Percentiles rank a stretch among this genome's conserved stretches.
Conservation (phyloP, 1,140 invertebrate species). For the Diuraphis noxia region DNA sequence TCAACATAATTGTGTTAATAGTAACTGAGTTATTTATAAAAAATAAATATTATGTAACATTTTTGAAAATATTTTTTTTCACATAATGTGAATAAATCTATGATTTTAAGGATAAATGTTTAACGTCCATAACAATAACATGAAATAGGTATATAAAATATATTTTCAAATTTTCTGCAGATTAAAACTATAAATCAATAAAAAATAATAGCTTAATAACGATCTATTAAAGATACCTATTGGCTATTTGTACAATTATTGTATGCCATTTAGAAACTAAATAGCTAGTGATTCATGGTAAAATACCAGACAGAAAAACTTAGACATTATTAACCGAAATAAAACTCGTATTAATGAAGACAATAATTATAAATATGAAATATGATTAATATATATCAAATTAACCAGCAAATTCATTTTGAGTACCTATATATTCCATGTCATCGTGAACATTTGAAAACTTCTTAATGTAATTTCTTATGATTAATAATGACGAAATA, state of each 20-base stretch:
- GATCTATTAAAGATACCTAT: not conserved
- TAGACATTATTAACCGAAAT: not conserved
- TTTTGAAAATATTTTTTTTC: too few relatives aligned
- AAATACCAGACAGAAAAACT: not conserved
- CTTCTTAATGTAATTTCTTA: not conserved
- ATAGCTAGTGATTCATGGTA: not conserved
- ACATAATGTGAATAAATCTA: too few relatives aligned
- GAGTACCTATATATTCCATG: not conserved
- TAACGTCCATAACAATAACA: too few relatives aligned
- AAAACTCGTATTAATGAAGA: not conserved
- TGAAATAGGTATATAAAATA: too few relatives aligned
- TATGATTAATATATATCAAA: not conserved
- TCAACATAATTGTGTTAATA: not conserved
- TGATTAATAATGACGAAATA: not conserved
- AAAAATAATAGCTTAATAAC: not conserved
- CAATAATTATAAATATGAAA: conserved; percentile 1
- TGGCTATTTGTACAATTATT: not conserved
- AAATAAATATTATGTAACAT: not conserved
- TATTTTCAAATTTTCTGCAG: too few relatives aligned
- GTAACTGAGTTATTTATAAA: not conserved
- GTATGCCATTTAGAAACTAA: not conserved
- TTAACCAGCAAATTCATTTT: not conserved
- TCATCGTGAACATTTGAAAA: not conserved
- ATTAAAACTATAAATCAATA: too few relatives aligned
- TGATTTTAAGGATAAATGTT: too few relatives aligned